A percentile compares a stretch with the other conserved stretches of the same genome.
These are phyloP conservation scores for Falco naumanni DNA, from an alignment of 2,797 vertebrate species.

Conservation along the genomic window DNA sequence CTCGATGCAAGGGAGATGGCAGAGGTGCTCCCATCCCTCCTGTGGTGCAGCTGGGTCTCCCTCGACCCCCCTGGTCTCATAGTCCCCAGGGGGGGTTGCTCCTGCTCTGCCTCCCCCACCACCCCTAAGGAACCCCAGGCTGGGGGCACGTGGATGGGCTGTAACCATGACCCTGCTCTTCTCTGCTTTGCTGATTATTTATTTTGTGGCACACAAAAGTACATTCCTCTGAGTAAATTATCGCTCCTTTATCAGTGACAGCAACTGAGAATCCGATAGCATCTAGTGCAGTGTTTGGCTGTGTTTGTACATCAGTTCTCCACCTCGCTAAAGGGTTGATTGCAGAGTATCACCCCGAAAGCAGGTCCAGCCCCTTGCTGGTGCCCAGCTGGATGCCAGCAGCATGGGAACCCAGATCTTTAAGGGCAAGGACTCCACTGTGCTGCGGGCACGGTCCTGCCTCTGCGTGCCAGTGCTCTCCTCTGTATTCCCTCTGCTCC, in stretches of 20 bases:
- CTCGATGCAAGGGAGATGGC: neutral
- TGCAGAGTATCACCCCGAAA: neutral
- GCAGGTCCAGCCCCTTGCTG: neutral
- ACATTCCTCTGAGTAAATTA: neutral
- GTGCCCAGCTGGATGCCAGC: neutral
- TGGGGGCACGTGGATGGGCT: neutral
- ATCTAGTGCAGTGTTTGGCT: accelerated
- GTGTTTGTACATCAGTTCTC: neutral
- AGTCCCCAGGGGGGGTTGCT: neutral
- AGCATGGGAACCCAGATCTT: neutral
- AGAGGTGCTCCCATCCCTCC: neutral
- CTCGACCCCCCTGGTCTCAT: accelerated
- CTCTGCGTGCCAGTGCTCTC: neutral
- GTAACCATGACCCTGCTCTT: neutral
- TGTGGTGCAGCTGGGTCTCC: neutral
- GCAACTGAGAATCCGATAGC: neutral
- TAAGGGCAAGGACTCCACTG: neutral
- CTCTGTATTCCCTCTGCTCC: neutral
- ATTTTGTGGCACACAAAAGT: neutral
- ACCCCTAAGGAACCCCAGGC: too few relatives aligned
- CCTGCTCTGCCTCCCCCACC: neutral
- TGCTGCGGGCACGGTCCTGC: neutral
- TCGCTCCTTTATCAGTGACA: neutral
- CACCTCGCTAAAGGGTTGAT: neutral
- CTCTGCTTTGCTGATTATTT: neutral